Evolutionary conservation across 92 coral and sea anemone genomes (phyloP), one percentile per base, ranked within the genome.

Genomic region (Umimayanthus kanabou): DNA sequence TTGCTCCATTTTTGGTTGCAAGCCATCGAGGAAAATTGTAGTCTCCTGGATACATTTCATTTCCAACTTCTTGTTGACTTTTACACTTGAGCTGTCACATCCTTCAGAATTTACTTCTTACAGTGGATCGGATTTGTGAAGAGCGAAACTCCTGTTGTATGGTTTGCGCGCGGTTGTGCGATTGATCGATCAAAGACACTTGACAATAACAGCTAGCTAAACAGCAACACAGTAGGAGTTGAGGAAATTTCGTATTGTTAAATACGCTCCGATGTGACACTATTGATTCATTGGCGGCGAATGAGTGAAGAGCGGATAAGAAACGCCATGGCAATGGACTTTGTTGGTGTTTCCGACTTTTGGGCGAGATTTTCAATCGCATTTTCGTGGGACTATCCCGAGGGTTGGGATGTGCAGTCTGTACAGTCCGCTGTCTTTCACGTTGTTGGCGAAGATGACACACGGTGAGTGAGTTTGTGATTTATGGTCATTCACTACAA

Each of bases 351-450:
- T 79, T 92, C 98, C 8, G 93, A 92, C 91, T 91, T 91, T 86
- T 95, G 98, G 98, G 98, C 98, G 61, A 89, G 96, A 81, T 95
- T 95, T 93, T 95, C 93, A 75, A 91, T 95, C 47, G 92, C 98
- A 29, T 93, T 95, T 85, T 93, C 98, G 16, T 95, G 98, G 98
- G 98, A 95, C 79, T 95, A 95, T 80, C 98, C 98, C 0, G 96
- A 95, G 82, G 98, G 98, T 3, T 88, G 87, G 72, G 98, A 95
- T 26, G 79, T 95, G 37, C 98, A 93, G 77, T 90, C 94, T 2
- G 98, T 95, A 0, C 98, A 95, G 80, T 86, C 93, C 49, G 96
- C 98, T 2, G 93, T 95, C n/a, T 95, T 95, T 72, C 98, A 95
- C 26, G 98, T 95, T 0, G 98, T 95, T 9, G 95, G 98, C 37